These are phyloP conservation scores for Porites divaricata DNA, from an alignment of 92 coral and sea anemone species.

Conservation along the genomic window DNA sequence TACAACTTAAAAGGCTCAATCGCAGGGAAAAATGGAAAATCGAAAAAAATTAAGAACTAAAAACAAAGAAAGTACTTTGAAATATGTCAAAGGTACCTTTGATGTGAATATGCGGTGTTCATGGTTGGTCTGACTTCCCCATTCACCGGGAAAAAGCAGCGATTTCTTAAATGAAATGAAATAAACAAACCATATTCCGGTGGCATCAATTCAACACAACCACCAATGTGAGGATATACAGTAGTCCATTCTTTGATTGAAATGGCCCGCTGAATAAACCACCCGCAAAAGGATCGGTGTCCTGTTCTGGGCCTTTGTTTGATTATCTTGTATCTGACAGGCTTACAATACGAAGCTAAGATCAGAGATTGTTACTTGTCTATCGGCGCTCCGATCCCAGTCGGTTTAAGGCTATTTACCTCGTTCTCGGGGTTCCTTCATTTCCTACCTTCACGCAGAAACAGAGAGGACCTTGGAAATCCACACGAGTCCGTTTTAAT, in stretches of 20 bases:
- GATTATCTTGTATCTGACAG: not conserved
- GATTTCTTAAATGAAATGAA: not conserved
- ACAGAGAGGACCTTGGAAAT: too few species aligned
- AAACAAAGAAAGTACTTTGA: not conserved
- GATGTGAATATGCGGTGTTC: not conserved
- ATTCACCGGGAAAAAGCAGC: not conserved
- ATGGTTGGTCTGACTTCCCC: not conserved
- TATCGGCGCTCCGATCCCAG: too few species aligned
- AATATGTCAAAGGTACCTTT: not conserved
- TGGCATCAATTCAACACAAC: not conserved
- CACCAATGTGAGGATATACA: not conserved
- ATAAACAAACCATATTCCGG: not conserved
- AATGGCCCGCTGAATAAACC: slow-evolving; percentile 7
- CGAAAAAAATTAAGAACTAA: too few species aligned
- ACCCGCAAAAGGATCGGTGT: slow-evolving; percentile 30
- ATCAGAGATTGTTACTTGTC: too few species aligned
- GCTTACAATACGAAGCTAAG: not conserved
- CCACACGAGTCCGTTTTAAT: too few species aligned
- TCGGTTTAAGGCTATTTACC: too few species aligned
- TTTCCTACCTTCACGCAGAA: too few species aligned
- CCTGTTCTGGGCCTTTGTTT: slow-evolving; percentile 18
- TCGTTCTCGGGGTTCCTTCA: too few species aligned
- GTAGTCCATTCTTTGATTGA: slow-evolving; percentile 11
- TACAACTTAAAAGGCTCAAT: too few species aligned
- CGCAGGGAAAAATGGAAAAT: too few species aligned